These are phyloP conservation scores for Carcharodon carcharias DNA, from an alignment of 2,797 vertebrate species.

Conservation along the genomic window DNA sequence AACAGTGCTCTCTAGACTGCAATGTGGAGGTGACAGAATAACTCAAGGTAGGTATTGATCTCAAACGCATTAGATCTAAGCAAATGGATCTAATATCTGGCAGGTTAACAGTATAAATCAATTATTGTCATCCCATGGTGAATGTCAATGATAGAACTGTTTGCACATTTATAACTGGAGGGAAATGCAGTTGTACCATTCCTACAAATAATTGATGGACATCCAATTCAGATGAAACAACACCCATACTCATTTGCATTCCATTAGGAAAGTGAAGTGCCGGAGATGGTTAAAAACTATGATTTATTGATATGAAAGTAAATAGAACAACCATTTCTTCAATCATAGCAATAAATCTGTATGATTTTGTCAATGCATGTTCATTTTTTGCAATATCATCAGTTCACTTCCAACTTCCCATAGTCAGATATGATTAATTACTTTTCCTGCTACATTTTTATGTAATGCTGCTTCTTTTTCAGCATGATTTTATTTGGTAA, in stretches of 20 bases:
- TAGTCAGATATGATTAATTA: neutral
- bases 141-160: neutral
- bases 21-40: neutral
- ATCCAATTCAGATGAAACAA: neutral
- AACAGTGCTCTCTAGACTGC: too few species aligned
- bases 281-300: neutral
- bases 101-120: neutral
- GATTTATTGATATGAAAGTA: neutral
- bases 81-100: neutral
- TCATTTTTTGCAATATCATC: neutral
- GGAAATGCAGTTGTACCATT: neutral
- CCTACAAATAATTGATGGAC: neutral
- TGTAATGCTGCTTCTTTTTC: neutral
- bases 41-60: neutral
- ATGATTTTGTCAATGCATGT: neutral
- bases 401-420: neutral
- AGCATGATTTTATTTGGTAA: neutral
- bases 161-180: neutral
- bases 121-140: neutral
- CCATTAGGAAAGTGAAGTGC: neutral
- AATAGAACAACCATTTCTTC: neutral
- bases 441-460: neutral
- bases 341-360: neutral
- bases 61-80: neutral
- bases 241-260: neutral